phyloP scores from a whole-genome alignment of 2,113 vertebrate genomes.

The Fulica atra region DNA sequence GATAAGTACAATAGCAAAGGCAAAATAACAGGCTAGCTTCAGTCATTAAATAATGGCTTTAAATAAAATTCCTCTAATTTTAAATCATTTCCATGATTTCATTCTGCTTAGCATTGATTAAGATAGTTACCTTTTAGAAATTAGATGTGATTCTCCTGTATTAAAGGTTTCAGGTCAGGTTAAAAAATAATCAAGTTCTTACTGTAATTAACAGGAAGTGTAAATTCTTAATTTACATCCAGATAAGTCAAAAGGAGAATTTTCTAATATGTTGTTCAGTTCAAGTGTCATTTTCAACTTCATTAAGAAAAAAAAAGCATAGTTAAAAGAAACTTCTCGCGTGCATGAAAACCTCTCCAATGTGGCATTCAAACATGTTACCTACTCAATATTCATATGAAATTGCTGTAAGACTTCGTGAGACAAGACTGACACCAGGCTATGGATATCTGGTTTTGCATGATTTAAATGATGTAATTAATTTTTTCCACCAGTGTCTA shows the following conservation, averaged over 20 bases:
- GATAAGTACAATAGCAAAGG: not conserved
- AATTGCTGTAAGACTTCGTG: not conserved
- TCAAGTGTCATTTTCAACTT: not conserved
- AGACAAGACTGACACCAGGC: not conserved
- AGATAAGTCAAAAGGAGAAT: not conserved
- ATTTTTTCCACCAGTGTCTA: not conserved
- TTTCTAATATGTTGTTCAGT: not conserved
- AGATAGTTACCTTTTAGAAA: not conserved
- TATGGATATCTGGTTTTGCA: not conserved
- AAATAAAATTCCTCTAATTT: not conserved
- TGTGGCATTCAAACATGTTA: not conserved
- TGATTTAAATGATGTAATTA: not conserved
- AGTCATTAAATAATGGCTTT: not conserved
- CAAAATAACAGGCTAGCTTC: not conserved
- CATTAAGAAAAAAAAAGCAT: not conserved
- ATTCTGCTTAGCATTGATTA: not conserved
- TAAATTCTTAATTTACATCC: not conserved
- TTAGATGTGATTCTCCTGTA: not conserved
- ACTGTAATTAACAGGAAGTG: not conserved
- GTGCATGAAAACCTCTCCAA: not conserved
- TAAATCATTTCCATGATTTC: not conserved
- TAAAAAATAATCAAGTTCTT: not conserved
- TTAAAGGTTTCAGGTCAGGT: not conserved
- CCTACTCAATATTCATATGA: not conserved
- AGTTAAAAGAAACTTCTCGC: not conserved